A percentile compares a stretch with the other conserved stretches of the same genome.
Evolutionary conservation across 2,113 vertebrate genomes (phyloP).

Genomic region (Cephalophus harveyi): DNA sequence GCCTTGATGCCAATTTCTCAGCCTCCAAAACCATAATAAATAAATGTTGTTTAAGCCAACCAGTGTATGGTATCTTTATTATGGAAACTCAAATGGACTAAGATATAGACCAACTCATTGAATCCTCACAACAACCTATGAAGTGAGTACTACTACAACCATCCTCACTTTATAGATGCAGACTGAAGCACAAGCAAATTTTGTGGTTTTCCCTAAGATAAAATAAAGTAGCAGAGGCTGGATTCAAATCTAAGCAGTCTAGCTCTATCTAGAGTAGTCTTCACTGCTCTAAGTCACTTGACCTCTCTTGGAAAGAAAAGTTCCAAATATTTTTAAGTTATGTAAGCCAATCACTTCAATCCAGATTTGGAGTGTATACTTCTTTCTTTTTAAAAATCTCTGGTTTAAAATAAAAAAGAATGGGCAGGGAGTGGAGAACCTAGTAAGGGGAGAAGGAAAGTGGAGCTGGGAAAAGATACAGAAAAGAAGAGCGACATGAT

Average conservation of each 20-base stretch:
- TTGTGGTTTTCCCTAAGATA: not conserved
- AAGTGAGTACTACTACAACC: not conserved
- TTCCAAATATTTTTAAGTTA: not conserved
- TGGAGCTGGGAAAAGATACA: not conserved
- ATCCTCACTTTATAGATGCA: not conserved
- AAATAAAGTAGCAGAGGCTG: not conserved
- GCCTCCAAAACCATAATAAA: not conserved
- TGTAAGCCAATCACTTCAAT: not conserved
- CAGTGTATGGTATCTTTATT: not conserved
- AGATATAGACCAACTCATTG: not conserved
- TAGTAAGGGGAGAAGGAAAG: not conserved
- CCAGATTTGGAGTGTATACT: not conserved
- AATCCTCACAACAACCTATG: not conserved
- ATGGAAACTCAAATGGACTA: not conserved
- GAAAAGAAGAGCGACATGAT: not conserved
- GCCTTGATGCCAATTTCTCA: not conserved
- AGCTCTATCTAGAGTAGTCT: not conserved
- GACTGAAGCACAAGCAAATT: not conserved
- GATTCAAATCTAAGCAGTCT: not conserved
- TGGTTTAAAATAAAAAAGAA: not conserved
- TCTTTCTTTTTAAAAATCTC: conserved; percentile 2
- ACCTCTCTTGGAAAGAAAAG: not conserved
- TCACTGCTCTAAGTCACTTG: not conserved
- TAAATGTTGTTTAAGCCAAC: not conserved
- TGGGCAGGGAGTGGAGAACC: not conserved